Evolutionary conservation across 1,140 invertebrate genomes (phyloP).

Genomic region (Cheumatopsyche charites): DNA sequence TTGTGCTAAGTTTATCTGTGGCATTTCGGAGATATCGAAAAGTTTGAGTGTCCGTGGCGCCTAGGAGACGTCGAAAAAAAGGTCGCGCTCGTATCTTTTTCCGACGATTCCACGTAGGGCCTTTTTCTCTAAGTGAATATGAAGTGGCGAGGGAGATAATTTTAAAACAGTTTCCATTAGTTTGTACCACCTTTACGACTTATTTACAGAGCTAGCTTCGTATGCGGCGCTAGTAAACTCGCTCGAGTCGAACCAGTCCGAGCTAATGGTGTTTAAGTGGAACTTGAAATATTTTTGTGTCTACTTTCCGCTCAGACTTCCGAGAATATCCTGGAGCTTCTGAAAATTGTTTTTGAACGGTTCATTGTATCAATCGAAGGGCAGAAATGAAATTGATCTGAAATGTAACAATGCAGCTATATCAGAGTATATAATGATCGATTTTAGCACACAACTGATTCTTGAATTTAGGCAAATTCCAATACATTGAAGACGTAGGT

Average conservation of each 20-base stretch:
- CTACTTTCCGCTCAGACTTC: not conserved
- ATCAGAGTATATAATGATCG: no score
- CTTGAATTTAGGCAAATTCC: no score
- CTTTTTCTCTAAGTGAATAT: constrained; percentile 19
- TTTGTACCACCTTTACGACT: constrained; percentile 29
- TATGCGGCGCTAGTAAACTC: not conserved
- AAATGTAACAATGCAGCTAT: no score
- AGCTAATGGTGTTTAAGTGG: constrained; percentile 16
- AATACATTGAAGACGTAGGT: no score
- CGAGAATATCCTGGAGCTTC: not conserved
- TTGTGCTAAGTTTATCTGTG: no score
- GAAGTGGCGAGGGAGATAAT: constrained; percentile 30
- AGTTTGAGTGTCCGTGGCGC: not conserved
- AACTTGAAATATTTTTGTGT: constrained; percentile 11
- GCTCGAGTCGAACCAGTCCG: no score
- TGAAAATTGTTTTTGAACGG: no score
- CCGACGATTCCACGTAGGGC: not conserved
- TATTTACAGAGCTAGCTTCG: constrained; percentile 21
- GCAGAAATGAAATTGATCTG: no score
- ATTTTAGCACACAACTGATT: no score
- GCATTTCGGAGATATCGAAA: no score
- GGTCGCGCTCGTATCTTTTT: constrained; percentile 12
- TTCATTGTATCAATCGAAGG: no score
- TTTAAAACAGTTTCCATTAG: constrained; percentile 33
- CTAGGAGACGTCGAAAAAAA: not conserved